Percentiles rank a stretch among this genome's conserved stretches.
phyloP scores from a whole-genome alignment of 2,888 invertebrate genomes.

The Dilophus febrilis region DNA sequence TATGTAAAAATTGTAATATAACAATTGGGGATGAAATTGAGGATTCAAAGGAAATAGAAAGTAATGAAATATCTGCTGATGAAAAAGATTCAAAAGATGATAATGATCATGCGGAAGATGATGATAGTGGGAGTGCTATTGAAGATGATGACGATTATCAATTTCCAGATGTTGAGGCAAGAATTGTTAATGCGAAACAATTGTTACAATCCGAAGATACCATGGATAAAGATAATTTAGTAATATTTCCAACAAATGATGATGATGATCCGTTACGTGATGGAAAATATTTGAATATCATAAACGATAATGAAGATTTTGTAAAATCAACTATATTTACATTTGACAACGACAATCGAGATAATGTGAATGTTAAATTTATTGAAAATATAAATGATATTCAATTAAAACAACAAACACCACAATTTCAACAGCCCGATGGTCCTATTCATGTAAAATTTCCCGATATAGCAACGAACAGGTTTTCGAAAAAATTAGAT shows the following conservation, averaged over 20 bases:
- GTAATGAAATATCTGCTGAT: conserved; percentile 8
- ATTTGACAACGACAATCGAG: background rate
- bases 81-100: conserved; percentile 15
- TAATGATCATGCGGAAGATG: conserved; percentile 29
- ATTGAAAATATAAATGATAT: background rate
- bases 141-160: no score
- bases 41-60: conserved; percentile 5
- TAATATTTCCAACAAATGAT: conserved; percentile 4
- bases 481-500: conserved; percentile 5
- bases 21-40: background rate
- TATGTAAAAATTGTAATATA: background rate
- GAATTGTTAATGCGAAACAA: conserved; percentile 9
- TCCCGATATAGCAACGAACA: background rate
- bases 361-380: background rate
- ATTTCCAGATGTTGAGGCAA: conserved; percentile 12
- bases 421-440: no score
- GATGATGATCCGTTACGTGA: conserved; percentile 1
- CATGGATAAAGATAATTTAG: background rate
- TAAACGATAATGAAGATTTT: background rate
- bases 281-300: background rate
- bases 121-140: conserved; percentile 8
- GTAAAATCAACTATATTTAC: background rate
- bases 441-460: background rate
- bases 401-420: background rate
- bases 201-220: conserved; percentile 8